These are phyloP conservation scores for Cartodere bifasciata DNA, from an alignment of 2,888 invertebrate species.

Conservation along the genomic window DNA sequence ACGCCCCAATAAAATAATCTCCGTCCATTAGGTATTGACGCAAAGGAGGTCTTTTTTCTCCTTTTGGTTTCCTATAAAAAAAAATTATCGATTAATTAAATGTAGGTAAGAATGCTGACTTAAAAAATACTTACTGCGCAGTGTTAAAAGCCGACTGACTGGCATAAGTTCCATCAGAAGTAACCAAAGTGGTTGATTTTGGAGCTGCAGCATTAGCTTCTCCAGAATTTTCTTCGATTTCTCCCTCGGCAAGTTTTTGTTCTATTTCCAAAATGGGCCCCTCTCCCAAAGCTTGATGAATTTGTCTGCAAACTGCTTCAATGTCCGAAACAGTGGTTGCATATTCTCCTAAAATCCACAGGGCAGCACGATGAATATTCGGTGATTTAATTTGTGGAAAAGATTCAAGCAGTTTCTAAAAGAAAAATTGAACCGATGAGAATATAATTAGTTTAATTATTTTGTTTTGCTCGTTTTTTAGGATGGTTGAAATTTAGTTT, in stretches of 20 bases:
- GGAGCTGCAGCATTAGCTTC: conserved; percentile 20
- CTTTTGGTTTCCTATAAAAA: conserved; percentile 39
- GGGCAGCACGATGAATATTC: conserved; percentile 81
- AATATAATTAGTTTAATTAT: no score
- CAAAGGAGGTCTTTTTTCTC: conserved; percentile 65
- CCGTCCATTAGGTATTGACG: conserved; percentile 84
- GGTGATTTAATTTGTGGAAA: conserved; percentile 81
- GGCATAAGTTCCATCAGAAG: conserved; percentile 98
- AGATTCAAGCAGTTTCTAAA: conserved; percentile 58
- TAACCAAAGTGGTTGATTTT: conserved; percentile 59
- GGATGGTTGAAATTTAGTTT: no score
- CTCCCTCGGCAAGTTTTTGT: conserved; percentile 61
- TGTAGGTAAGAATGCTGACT: neutral
- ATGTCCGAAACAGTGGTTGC: conserved; percentile 69
- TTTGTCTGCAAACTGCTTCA: conserved; percentile 61
- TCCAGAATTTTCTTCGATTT: conserved; percentile 38
- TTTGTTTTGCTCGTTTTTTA: no score
- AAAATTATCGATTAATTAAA: neutral
- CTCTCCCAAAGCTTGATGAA: conserved; percentile 64
- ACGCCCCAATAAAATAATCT: conserved; percentile 91
- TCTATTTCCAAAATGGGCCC: conserved; percentile 51
- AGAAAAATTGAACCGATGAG: conserved; percentile 10
- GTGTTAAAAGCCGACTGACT: conserved; percentile 94
- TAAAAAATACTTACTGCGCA: conserved; percentile 45
- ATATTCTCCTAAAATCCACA: conserved; percentile 98